These are phyloP conservation scores for Eretmocerus hayati DNA, from an alignment of 2,888 invertebrate species.

Conservation along the genomic window DNA sequence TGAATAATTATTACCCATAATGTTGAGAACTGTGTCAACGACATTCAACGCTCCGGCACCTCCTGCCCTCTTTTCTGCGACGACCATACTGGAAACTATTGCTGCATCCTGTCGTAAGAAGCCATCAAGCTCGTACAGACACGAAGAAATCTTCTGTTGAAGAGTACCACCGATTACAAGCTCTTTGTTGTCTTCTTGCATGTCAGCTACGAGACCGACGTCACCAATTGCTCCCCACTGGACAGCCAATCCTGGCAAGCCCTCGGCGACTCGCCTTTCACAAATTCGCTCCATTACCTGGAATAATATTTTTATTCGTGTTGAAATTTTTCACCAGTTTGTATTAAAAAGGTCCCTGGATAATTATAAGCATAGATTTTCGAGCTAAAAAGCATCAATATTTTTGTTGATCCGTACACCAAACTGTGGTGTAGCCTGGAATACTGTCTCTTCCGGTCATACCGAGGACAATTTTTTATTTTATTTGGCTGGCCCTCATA, in stretches of 20 bases:
- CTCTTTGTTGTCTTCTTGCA: slow-evolving; percentile 63
- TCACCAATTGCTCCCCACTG: slow-evolving; percentile 64
- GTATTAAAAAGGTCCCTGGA: no score
- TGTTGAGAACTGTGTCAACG: slow-evolving; percentile 65
- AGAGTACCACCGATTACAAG: slow-evolving; percentile 72
- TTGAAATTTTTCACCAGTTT: neutral
- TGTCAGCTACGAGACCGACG: slow-evolving; percentile 72
- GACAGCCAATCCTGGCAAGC: slow-evolving; percentile 53
- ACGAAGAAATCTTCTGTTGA: slow-evolving; percentile 79
- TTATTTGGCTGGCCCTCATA: no score
- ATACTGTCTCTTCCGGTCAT: no score
- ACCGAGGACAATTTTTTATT: no score
- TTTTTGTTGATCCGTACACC: no score
- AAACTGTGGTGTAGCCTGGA: no score
- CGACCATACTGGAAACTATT: slow-evolving; percentile 76
- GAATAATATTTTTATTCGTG: neutral
- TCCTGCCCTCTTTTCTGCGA: slow-evolving; percentile 71
- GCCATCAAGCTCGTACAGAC: slow-evolving; percentile 65
- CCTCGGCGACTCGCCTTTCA: slow-evolving; percentile 48
- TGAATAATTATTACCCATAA: slow-evolving; percentile 40
- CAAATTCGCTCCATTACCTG: slow-evolving; percentile 54
- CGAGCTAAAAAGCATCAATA: no score
- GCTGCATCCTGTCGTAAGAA: slow-evolving; percentile 61
- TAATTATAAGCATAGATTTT: no score
- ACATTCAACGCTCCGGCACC: slow-evolving; percentile 58